Percentiles rank a stretch among this genome's conserved stretches.
Evolutionary conservation across 2,113 vertebrate genomes (phyloP).

Genomic region (Suricata suricatta): DNA sequence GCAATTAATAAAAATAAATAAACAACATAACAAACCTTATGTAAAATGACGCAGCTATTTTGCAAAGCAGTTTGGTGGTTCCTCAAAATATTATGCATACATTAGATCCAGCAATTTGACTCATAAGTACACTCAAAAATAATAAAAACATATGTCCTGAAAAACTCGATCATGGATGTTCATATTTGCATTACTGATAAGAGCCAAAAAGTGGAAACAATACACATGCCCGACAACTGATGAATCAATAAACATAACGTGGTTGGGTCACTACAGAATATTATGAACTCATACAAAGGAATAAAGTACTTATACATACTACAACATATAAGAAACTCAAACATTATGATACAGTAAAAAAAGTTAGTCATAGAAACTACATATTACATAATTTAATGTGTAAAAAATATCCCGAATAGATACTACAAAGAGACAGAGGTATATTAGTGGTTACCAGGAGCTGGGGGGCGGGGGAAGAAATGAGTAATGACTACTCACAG

Average conservation of each 20-base stretch:
- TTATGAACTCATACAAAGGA: neutral
- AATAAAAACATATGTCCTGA: neutral
- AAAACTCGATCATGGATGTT: neutral
- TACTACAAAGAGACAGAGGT: neutral
- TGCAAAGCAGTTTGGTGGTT: neutral
- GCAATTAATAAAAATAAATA: neutral
- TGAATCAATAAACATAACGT: neutral
- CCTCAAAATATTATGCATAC: neutral
- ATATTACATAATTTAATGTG: neutral
- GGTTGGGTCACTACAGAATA: neutral
- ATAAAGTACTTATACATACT: neutral
- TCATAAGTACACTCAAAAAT: neutral
- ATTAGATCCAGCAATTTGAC: neutral
- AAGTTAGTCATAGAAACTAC: neutral
- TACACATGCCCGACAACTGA: neutral
- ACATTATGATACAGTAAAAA: neutral
- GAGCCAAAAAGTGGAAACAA: neutral
- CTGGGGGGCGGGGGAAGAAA: rapidly evolving
- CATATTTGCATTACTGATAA: neutral
- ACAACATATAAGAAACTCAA: neutral
- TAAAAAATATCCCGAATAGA: neutral
- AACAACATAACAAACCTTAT: neutral
- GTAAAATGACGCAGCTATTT: neutral
- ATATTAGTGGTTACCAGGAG: neutral
- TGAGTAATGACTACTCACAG: neutral